Evolutionary conservation across 2,888 invertebrate species (phyloP).

Genomic region (Dasypolia templi): DNA sequence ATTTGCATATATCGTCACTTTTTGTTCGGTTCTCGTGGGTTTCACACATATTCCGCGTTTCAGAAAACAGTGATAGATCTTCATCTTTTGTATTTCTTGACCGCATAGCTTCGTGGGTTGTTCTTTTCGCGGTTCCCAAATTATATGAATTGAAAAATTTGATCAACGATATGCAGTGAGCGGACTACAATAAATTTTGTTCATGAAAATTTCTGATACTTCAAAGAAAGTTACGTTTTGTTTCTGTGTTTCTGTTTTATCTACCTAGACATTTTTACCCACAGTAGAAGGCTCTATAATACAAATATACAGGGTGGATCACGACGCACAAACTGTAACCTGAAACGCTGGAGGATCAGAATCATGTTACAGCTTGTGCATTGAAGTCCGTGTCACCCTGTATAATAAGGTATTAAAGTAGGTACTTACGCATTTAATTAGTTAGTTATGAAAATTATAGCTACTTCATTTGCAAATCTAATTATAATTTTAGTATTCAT

Average conservation of each 20-base stretch:
- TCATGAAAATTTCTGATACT: background rate
- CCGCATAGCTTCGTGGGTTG: constrained; percentile 34
- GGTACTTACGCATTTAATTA: background rate
- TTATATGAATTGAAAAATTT: constrained; percentile 40
- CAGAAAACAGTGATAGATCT: constrained; percentile 60
- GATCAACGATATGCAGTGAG: background rate
- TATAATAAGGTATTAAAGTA: background rate
- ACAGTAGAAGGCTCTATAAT: background rate
- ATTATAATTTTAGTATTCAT: constrained; percentile 17
- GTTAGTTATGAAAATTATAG: constrained; percentile 15
- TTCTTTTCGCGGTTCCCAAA: constrained; percentile 36
- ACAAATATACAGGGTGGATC: no score
- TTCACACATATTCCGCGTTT: constrained; percentile 54
- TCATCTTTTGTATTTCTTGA: constrained; percentile 54
- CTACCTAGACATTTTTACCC: no score
- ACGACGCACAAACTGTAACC: no score
- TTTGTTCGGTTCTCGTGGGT: constrained; percentile 9
- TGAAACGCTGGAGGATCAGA: no score
- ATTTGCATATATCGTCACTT: constrained; percentile 7
- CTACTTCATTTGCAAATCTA: constrained; percentile 9
- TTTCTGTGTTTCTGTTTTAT: background rate
- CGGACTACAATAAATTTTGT: background rate
- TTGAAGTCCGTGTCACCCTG: no score
- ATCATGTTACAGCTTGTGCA: no score
- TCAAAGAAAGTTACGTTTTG: no score